A percentile compares a stretch with the other conserved stretches of the same genome.
Evolutionary conservation across 2,888 invertebrate species (phyloP).

Genomic region (Eurois occulta): DNA sequence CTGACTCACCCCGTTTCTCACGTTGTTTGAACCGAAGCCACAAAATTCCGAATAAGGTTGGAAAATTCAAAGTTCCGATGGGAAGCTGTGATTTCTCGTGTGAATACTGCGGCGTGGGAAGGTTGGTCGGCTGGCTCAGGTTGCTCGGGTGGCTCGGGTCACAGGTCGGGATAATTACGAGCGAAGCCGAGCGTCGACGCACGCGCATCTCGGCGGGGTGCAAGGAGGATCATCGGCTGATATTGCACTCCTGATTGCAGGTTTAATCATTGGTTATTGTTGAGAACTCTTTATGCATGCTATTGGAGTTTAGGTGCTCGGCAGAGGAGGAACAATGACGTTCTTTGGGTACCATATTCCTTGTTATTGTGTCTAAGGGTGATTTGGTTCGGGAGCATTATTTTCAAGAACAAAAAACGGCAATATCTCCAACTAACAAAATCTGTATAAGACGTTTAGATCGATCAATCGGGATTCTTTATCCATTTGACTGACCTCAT

Average conservation of each 20-base stretch:
- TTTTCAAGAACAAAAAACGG: not conserved
- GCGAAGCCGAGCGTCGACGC: constrained; percentile 70
- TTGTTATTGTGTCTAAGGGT: not conserved
- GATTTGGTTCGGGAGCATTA: not conserved
- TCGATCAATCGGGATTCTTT: not conserved
- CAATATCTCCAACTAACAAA: not conserved
- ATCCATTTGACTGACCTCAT: not conserved
- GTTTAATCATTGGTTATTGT: constrained; percentile 26
- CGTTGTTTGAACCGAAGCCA: constrained; percentile 47
- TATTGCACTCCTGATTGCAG: constrained; percentile 32
- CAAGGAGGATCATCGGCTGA: constrained; percentile 42
- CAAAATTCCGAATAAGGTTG: constrained; percentile 61
- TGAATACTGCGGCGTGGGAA: constrained; percentile 86
- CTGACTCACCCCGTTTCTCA: constrained; percentile 50
- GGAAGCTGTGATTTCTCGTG: constrained; percentile 87
- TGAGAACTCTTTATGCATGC: not conserved
- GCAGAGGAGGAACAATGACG: not conserved
- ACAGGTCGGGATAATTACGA: constrained; percentile 87
- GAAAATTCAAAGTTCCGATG: constrained; percentile 79
- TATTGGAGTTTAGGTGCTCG: not conserved
- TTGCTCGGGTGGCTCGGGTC: constrained; percentile 76
- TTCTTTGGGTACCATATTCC: not conserved
- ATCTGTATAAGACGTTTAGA: not conserved
- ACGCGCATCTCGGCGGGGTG: constrained; percentile 72
- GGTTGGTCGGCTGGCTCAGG: constrained; percentile 66